Evolutionary conservation across 2,888 invertebrate species (phyloP).

Genomic region (Micropterix aruncella): DNA sequence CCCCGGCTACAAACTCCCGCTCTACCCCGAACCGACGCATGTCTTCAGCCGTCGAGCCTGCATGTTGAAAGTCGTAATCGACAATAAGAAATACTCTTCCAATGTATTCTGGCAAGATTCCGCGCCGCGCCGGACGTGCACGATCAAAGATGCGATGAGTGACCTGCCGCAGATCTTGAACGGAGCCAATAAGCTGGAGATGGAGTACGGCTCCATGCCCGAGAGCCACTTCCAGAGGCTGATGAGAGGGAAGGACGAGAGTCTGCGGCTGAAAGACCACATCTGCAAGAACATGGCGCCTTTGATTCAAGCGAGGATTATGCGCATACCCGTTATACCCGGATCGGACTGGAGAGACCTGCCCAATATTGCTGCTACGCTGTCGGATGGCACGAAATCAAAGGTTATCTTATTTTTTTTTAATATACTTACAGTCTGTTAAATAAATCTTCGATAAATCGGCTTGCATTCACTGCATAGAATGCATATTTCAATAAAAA

Average conservation of each 20-base stretch:
- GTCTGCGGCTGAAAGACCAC: constrained; percentile 52
- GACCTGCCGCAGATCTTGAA: constrained; percentile 65
- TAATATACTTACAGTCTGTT: too few species aligned
- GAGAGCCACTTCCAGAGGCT: constrained; percentile 62
- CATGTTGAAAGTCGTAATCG: constrained; percentile 33
- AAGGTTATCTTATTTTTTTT: too few species aligned
- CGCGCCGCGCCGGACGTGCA: constrained; percentile 65
- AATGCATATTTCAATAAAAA: too few species aligned
- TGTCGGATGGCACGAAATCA: constrained; percentile 55
- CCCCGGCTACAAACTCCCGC: constrained; percentile 58
- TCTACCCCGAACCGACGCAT: constrained; percentile 67
- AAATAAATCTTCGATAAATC: too few species aligned
- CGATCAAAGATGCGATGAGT: constrained; percentile 70
- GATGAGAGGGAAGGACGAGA: constrained; percentile 45
- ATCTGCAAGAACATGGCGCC: constrained; percentile 76
- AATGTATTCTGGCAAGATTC: constrained; percentile 49
- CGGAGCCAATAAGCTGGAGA: constrained; percentile 53
- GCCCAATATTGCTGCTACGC: constrained; percentile 57
- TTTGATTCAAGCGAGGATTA: constrained; percentile 63
- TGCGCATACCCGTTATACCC: constrained; percentile 54
- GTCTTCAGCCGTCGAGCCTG: constrained; percentile 59
- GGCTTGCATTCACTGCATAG: too few species aligned
- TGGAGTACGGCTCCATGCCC: constrained; percentile 56
- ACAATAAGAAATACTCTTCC: constrained; percentile 32
- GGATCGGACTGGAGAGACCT: constrained; percentile 81